phyloP scores from a whole-genome alignment of 2,888 invertebrate species.

The Noctua fimbriata region DNA sequence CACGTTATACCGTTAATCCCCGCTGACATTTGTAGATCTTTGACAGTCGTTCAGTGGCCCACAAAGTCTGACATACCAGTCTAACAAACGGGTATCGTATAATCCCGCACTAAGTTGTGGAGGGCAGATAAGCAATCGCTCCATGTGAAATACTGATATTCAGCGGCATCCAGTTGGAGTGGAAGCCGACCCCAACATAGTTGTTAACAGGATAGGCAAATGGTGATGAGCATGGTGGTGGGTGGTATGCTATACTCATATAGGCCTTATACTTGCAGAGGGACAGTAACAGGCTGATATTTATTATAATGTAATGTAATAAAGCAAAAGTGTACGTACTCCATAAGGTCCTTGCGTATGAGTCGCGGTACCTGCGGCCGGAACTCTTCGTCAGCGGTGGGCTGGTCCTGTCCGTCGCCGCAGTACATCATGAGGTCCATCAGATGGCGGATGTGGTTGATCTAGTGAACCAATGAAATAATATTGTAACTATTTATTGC shows the following conservation, averaged over 20 bases:
- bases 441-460: constrained; percentile 93
- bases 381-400: constrained; percentile 76
- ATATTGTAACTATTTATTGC: background rate
- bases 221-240: too few species aligned
- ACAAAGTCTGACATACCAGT: background rate
- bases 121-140: background rate
- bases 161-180: background rate
- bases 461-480: constrained; percentile 80
- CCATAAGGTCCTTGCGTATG: constrained; percentile 80
- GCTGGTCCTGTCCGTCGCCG: constrained; percentile 77
- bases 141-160: background rate
- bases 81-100: too few species aligned
- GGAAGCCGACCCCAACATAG: background rate
- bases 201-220: too few species aligned
- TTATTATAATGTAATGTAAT: background rate
- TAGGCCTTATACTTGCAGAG: background rate
- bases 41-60: too few species aligned
- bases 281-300: background rate
- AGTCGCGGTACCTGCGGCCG: constrained; percentile 77
- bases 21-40: too few species aligned
- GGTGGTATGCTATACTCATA: too few species aligned
- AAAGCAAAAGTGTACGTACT: constrained; percentile 69
- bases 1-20: too few species aligned
- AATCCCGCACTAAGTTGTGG: too few species aligned
- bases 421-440: constrained; percentile 92